Evolutionary conservation across 2,888 invertebrate genomes (phyloP).

Genomic region (Leptinotarsa tumamoca): DNA sequence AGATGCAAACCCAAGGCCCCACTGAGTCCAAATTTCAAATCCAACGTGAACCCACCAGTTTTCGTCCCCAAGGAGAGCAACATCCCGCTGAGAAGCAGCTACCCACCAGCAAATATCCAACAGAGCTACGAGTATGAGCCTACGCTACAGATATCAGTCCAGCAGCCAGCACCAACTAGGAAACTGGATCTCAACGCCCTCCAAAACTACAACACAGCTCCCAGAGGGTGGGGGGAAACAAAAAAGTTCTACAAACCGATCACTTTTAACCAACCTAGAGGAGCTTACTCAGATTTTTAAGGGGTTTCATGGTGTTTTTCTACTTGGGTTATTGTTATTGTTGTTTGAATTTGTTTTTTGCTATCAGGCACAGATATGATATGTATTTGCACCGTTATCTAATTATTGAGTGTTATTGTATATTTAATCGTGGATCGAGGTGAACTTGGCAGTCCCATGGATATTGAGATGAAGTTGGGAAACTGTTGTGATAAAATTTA

Average conservation of each 20-base stretch:
- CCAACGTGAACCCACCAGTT: slow-evolving; percentile 56
- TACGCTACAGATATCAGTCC: slow-evolving; percentile 33
- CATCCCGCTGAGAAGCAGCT: slow-evolving; percentile 47
- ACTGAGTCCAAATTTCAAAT: slow-evolving; percentile 59
- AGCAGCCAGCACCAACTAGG: slow-evolving; percentile 43
- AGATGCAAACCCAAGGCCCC: slow-evolving; percentile 55
- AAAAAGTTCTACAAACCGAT: slow-evolving; percentile 79
- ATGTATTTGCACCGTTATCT: slow-evolving; percentile 21
- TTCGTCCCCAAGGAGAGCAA: slow-evolving; percentile 61
- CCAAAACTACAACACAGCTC: slow-evolving; percentile 84
- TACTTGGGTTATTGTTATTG: slow-evolving; percentile 15
- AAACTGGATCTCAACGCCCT: slow-evolving; percentile 57
- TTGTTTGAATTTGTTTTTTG: slow-evolving; percentile 27
- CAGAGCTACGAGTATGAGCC: slow-evolving; percentile 39
- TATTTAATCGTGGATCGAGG: not conserved
- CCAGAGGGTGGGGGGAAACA: slow-evolving; percentile 83
- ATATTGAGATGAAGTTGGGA: not conserved
- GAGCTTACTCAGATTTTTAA: slow-evolving; percentile 56
- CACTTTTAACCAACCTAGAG: slow-evolving; percentile 71
- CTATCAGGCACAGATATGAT: slow-evolving; percentile 29
- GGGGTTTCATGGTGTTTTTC: slow-evolving; percentile 11
- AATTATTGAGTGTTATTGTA: slow-evolving; percentile 6
- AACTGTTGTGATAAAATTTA: slow-evolving; percentile 6
- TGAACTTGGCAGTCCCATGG: not conserved
- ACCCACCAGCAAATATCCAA: slow-evolving; percentile 49